Evolutionary conservation across 2,797 vertebrate species (phyloP), one percentile per base, ranked within the genome.

Genomic region (Amphiprion clarkii): DNA sequence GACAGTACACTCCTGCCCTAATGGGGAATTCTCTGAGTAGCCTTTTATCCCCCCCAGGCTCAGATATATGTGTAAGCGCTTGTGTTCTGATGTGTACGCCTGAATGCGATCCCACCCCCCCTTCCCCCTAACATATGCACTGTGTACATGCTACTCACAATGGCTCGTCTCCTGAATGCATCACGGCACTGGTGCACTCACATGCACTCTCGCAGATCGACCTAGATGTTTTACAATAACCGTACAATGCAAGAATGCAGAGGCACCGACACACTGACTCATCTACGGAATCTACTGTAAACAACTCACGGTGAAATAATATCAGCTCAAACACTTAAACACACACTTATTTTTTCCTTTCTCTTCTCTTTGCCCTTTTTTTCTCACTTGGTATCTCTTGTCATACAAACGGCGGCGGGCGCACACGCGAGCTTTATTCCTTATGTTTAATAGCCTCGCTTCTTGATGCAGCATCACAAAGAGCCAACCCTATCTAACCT

Each of bases 11-110:
- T 90, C 46, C 82, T 84, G 82, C 78, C 86, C 91, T 94, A 93
- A 94, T 94, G 90, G 91, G 67, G 80, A 79, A 80, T 88, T 93
- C 91, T 92, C 91, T 85, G 86, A 91, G 88, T 86, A 81, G 80
- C 87, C 84, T 90, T 79, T 78, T 82, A 87, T 78, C 83, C 89
- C 90, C 83, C 85, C 56, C 27, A 83, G 80, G 88, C 91, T 88
- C 59, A 74, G 74, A 67, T 72, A 62, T 66, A 39, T 61, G 64
- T 65, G 29, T 64, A 44, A 67, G 73, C 6, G 54, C 48, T 64
- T 80, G 71, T 87, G 78, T 67, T 81, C 76, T 25, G 78, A 59
- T 76, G 68, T 86, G 70, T 83, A 55, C 61, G 77, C 70, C 31
- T 86, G 63, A 56, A 48, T 83, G 76, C 6, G 14, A 55, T 33